Conservation (phyloP, 2,113 vertebrate species). For the Ameiurus melas region DNA sequence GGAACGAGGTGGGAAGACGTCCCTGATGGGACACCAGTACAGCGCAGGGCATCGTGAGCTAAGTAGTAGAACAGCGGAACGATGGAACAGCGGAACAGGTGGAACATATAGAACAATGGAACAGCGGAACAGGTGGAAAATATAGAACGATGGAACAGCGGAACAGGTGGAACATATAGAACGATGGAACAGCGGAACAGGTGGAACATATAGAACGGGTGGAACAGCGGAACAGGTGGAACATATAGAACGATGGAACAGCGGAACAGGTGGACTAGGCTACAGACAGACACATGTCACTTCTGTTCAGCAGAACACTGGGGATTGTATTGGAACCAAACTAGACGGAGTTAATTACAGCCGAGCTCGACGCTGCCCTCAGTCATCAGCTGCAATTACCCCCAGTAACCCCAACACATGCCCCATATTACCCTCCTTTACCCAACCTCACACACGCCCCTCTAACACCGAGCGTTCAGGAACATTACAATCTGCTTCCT, state of each 20-base stretch:
- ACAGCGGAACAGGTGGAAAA: no score
- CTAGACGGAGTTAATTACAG: conserved; percentile 18
- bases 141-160: no score
- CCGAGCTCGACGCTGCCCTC: not conserved
- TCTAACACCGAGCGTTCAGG: not conserved
- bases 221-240: not conserved
- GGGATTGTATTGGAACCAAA: conserved; percentile 12
- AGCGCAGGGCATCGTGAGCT: not conserved
- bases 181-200: no score
- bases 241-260: not conserved
- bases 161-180: no score
- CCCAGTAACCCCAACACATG: conserved; percentile 17
- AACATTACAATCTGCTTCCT: conserved; percentile 17
- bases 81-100: no score
- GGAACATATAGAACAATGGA: no score
- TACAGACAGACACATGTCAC: not conserved
- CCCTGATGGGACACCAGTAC: not conserved
- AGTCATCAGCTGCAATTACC: conserved; percentile 32
- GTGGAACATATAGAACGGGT: no score
- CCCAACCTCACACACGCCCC: not conserved
- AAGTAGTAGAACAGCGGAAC: no score
- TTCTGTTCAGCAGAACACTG: not conserved
- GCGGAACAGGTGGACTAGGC: not conserved
- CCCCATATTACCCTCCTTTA: not conserved
- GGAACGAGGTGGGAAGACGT: not conserved